Base-by-base conservation (phyloP, 2,888 invertebrate species). In the Calameuta idolon region DNA sequence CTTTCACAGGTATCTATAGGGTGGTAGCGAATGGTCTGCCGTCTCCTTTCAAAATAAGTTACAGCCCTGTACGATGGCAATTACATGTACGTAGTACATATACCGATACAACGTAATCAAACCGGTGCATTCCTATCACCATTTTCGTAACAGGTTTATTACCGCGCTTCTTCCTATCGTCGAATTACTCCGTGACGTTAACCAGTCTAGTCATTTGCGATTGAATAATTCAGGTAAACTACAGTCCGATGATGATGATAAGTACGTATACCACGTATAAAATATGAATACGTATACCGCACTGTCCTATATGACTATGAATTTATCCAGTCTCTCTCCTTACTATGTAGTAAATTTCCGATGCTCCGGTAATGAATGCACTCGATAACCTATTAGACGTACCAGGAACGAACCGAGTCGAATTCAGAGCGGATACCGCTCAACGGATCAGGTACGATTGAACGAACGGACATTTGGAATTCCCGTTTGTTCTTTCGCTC, bases 401-500 rank as follows among this genome's bases (percentile, higher is more conserved):
- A 55, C 23, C 23, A 55, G 55, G 55, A 55, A 55, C 55, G 55
- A 55, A 55, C 55, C 55, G 55, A 55, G 55, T 23, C 55, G 55
- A 55, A 55, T 55, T 55, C 55, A 55, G 55, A 55, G 55, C 55
- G 55, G 55, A 55, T 55, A 55, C 23, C 23, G 55, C 55, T 55
- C 55, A 55, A 55, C 55, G 15, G 55, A 55, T 55, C 55, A 23
- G 55, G 23, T 55, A 55, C 55, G 55, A 55, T 23, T 55, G 55
- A 55, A 55, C 23, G 55, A 55, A 55, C 55, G 55, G 23, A 55
- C 55, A 55, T 55, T 55, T 55, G 55, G 55, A 55, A 55, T 55
- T 55, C 55, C 55, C 55, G 55, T 71, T 71, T 71, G 12, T 31
- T 71, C 71, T 71, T 71, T 71, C 34, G 33, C 15, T 71, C 71